Conservation (phyloP, 2,113 vertebrate genomes). For the Tetraodon nigroviridis region DNA sequence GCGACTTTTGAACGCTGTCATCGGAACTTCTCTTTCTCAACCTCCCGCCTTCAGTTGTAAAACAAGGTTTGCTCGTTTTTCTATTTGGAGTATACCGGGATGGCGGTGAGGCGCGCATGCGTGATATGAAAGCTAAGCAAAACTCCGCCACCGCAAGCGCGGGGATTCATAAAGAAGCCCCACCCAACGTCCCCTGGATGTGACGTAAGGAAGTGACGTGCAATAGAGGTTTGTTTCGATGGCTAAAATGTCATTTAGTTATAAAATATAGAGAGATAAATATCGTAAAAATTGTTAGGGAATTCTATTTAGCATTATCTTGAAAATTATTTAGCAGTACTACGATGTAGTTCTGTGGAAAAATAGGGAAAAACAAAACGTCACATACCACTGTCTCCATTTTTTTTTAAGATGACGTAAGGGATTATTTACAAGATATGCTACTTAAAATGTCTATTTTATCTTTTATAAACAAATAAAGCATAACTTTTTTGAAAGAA, state of each 20-base stretch:
- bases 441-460: too few relatives aligned
- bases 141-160: not conserved
- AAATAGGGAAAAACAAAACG: too few relatives aligned
- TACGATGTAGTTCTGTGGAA: too few relatives aligned
- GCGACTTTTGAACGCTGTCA: not conserved
- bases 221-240: too few relatives aligned
- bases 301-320: too few relatives aligned
- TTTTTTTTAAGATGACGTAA: too few relatives aligned
- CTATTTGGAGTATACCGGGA: accelerated
- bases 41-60: conserved; percentile 49
- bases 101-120: conserved; percentile 18
- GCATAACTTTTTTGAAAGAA: not conserved
- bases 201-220: conserved; percentile 26
- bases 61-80: accelerated
- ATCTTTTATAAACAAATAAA: not conserved
- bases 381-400: too few relatives aligned
- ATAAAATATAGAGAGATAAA: too few relatives aligned
- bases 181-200: conserved; percentile 6
- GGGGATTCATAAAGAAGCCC: accelerated
- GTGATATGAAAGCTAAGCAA: accelerated
- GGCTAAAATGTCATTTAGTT: too few relatives aligned
- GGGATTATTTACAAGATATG: too few relatives aligned
- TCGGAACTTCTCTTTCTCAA: conserved; percentile 26
- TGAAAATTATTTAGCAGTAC: too few relatives aligned
- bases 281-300: too few relatives aligned